Base-by-base conservation (phyloP, 2,113 vertebrate species). In the Choloepus hoffmanni region DNA sequence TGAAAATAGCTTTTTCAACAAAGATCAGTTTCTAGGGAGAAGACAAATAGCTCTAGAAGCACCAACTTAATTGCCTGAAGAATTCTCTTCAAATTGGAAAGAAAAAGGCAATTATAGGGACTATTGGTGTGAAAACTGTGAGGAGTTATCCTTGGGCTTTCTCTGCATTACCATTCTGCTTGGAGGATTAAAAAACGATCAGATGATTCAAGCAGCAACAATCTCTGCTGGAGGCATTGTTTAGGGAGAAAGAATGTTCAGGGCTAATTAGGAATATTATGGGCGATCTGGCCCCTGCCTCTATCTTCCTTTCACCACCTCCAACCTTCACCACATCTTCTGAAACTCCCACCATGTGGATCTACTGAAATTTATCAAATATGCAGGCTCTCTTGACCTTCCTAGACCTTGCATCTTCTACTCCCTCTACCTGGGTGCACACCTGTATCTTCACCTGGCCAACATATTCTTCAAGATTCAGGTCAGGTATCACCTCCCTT, bases 1-100 rank as follows among this genome's bases (percentile, higher is more conserved):
- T 95, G 58, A 94, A 86, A 96, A 83, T 14, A 86, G 58, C 43
- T 68, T 94, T 95, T 93, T 70, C 60, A 95, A 92, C 76, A 90
- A 84, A 85, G 87, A 96, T 72, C 50, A 60, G 16, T 90, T 93
- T 92, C 93, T 70, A 62, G 60, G 53, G 24, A 88, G 62, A 90
- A 90, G 85, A 92, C 60, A 92, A 70, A 68, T 77, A 33, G 19
- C 72, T 81, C 55, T 15, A 72, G 72, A 96, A 94, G 73, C 62
- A 45, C 68, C 77, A 88, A 85, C 85, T 89, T 78, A 77, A 95
- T 78, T 73, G 72, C 77, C 68, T 68, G 62, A 90, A 91, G 89
- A 92, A 85, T 96, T 92, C 33, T 79, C n/a, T 87, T 84, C 45
- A 81, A 73, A 95, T 81, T 76, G 63, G 77, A 94, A 85, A 96